Evolutionary conservation across 2,113 vertebrate species (phyloP).

Genomic region (Psophia crepitans): DNA sequence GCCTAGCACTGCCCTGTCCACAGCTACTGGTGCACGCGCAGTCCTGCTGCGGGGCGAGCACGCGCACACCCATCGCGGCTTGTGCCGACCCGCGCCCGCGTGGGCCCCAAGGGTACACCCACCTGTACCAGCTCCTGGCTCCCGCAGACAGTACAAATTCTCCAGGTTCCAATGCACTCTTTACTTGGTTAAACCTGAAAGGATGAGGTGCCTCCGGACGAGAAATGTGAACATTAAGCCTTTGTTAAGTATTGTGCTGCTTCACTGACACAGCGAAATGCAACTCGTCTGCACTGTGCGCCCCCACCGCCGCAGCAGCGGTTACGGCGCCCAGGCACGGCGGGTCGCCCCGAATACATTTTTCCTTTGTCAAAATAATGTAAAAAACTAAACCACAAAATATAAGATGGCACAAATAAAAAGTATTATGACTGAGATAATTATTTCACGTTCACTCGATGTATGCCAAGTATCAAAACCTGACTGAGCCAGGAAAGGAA

Average conservation of each 20-base stretch:
- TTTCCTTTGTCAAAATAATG: not conserved
- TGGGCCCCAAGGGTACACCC: not conserved
- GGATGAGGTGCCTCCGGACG: not conserved
- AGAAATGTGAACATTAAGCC: not conserved
- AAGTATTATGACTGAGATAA: slow-evolving; percentile 18
- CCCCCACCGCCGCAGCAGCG: not conserved
- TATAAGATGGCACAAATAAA: not conserved
- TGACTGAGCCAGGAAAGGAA: not conserved
- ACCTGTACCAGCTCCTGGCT: not conserved
- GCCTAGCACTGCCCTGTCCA: fast-evolving
- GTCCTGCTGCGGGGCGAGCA: not conserved
- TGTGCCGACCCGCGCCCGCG: not conserved
- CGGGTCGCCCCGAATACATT: not conserved
- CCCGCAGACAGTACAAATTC: not conserved
- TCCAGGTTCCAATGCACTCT: not conserved
- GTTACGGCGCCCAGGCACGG: not conserved
- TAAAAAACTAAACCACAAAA: not conserved
- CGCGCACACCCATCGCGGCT: fast-evolving
- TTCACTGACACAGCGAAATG: not conserved
- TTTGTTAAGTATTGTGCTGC: not conserved
- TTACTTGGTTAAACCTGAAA: not conserved
- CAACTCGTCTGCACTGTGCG: not conserved
- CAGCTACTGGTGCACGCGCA: not conserved
- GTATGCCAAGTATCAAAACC: not conserved
- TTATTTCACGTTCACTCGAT: not conserved